These are phyloP conservation scores for Bujurquina vittata DNA, from an alignment of 2,113 vertebrate species.

Conservation along the genomic window DNA sequence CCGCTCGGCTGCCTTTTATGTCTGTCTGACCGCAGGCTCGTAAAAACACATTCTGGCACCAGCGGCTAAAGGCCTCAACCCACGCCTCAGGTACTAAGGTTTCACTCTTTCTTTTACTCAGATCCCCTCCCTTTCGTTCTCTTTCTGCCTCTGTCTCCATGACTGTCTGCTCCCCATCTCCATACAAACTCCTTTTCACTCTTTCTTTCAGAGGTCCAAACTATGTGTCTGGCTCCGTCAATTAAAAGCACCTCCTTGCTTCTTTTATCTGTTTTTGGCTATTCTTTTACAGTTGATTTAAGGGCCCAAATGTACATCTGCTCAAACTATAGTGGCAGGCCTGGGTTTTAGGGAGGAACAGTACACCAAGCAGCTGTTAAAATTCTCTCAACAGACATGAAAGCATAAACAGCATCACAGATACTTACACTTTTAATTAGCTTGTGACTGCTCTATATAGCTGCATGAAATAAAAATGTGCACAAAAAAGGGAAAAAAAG, in stretches of 20 bases:
- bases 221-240: constrained; percentile 49
- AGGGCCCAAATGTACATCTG: constrained; percentile 46
- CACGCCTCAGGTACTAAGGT: constrained; percentile 77
- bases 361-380: constrained; percentile 53
- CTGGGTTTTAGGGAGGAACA: constrained; percentile 31
- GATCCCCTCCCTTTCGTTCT: constrained; percentile 55
- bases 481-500: neutral
- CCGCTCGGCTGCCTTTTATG: constrained; percentile 79
- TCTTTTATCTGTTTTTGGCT: constrained; percentile 52
- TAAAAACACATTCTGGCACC: constrained; percentile 81
- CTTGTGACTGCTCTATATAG: constrained; percentile 49
- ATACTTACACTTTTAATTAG: constrained; percentile 67
- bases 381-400: constrained; percentile 35
- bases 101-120: constrained; percentile 69
- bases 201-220: constrained; percentile 43
- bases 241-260: constrained; percentile 44
- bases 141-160: constrained; percentile 55
- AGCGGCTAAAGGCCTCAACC: constrained; percentile 69
- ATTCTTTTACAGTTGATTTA: constrained; percentile 61
- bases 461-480: constrained; percentile 44
- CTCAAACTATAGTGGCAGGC: constrained; percentile 16
- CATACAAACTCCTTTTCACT: constrained; percentile 66
- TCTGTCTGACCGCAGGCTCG: constrained; percentile 78
- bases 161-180: constrained; percentile 59
- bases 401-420: constrained; percentile 51